These are phyloP conservation scores for Pithys albifrons DNA, from an alignment of 2,113 vertebrate species.

Conservation along the genomic window DNA sequence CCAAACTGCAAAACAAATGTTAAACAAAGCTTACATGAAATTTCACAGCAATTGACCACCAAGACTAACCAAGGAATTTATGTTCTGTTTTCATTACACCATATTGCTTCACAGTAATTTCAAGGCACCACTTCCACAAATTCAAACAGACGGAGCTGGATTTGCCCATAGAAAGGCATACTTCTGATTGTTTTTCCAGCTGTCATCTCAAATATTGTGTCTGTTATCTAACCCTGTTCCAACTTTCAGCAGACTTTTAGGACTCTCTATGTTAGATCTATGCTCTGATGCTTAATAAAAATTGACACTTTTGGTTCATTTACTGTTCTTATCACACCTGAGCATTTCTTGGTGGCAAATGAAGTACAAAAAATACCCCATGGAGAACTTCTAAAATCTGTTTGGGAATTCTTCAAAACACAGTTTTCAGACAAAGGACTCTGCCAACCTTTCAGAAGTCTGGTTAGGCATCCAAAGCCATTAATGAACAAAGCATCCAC, in stretches of 20 bases:
- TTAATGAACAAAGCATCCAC: neutral
- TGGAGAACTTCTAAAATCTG: neutral
- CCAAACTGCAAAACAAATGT: neutral
- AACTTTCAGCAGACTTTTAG: neutral
- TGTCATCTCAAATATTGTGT: neutral
- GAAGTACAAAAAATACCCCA: neutral
- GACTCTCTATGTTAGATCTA: neutral
- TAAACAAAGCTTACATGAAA: slow-evolving; percentile 9
- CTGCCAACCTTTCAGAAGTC: neutral
- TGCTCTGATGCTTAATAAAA: neutral
- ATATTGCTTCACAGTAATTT: neutral
- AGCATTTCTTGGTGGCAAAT: neutral
- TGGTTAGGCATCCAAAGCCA: neutral
- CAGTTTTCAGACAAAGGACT: neutral
- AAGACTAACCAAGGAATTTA: slow-evolving; percentile 1
- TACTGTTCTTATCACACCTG: neutral
- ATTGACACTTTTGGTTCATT: neutral
- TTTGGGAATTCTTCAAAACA: neutral
- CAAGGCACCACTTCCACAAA: neutral
- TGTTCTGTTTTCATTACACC: neutral
- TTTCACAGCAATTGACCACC: neutral
- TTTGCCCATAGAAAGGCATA: neutral
- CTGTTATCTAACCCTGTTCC: neutral
- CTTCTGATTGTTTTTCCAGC: slow-evolving; percentile 17
- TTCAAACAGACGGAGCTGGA: neutral